Percentiles rank a stretch among this genome's conserved stretches.
These are phyloP conservation scores for Capra hircus DNA, from an alignment of 2,113 vertebrate species.

Conservation along the genomic window DNA sequence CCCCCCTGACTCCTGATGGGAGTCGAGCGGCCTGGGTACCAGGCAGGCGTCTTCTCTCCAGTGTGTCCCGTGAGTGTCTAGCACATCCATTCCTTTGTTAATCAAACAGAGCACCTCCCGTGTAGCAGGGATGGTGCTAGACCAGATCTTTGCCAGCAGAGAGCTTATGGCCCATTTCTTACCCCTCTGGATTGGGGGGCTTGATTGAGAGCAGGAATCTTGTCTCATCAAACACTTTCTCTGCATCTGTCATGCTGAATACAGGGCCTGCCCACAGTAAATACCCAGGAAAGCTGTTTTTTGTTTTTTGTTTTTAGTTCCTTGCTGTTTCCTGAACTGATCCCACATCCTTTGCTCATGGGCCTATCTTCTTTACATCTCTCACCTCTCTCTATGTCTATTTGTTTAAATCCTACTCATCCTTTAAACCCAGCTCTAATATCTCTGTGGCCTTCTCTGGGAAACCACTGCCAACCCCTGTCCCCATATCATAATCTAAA, in stretches of 20 bases:
- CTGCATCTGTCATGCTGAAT: background rate
- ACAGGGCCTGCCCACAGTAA: background rate
- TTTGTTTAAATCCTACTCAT: background rate
- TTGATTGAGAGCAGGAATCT: background rate
- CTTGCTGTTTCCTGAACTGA: background rate
- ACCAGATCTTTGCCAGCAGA: background rate
- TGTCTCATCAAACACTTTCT: background rate
- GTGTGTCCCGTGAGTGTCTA: too few relatives aligned
- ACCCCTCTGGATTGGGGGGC: background rate
- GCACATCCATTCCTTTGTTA: background rate
- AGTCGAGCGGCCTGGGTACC: too few relatives aligned
- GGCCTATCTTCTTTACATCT: background rate
- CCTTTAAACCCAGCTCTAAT: background rate
- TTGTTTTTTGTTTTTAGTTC: background rate
- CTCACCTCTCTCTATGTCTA: background rate
- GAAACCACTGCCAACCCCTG: background rate
- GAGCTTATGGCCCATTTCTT: background rate
- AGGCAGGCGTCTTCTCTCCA: fast-evolving
- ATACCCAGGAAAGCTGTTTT: background rate
- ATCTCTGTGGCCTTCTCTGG: background rate
- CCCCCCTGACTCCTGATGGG: fast-evolving
- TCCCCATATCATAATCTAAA: background rate
- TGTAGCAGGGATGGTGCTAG: background rate
- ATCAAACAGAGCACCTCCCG: background rate
- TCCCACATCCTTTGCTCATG: background rate